Evolutionary conservation across 2,797 vertebrate genomes (phyloP), one percentile per base, ranked within the genome.

Genomic region (Setipinna tenuifilis): DNA sequence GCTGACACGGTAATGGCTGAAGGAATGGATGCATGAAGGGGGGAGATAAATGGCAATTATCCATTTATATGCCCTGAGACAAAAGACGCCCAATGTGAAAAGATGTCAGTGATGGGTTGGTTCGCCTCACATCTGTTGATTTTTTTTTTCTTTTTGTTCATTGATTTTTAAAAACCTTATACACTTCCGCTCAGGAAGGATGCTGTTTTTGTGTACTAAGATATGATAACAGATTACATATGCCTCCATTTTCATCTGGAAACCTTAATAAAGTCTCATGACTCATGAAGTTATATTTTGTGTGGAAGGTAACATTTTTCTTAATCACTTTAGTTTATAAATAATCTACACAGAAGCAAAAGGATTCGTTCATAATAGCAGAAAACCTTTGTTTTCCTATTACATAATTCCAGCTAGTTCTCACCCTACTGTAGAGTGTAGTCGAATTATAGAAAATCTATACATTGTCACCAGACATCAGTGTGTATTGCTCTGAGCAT

Each of bases 361-460:
- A 14, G 17, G 65, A 12, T 71, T 41, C 68, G 4, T 75, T 19
- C 28, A 75, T 41, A 19, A 1, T 17, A 35, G 9, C 68, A 35
- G 28, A 16, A 41, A 14, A 75, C 68, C 68, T 75, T 16, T 35
- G 28, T 28, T 75, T 16, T 41, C 31, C 28, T 16, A 75, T 75
- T 35, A 75, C 28, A 6, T 75, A 28, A 75, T 19, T 17, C 68
- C 23, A 14, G 61, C 23, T 71, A 6, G 14, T 75, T 75, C 68
- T 75, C 31, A 14, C 28, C 14, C 65, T 35, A 75, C 28, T 35
- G 16, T 19, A 41, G 10, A 86, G 71, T 83, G 31, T 25, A 85
- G 81, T 48, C 19, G 59, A 88, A 86, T 84, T 86, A 90, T 80
- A 23, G n/a, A 16, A 84, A 41, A 65, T 83, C 83, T 81, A 88